A percentile compares a stretch with the other conserved stretches of the same genome.
phyloP scores from a whole-genome alignment of 2,888 invertebrate species.

The Ophioninae sp. region DNA sequence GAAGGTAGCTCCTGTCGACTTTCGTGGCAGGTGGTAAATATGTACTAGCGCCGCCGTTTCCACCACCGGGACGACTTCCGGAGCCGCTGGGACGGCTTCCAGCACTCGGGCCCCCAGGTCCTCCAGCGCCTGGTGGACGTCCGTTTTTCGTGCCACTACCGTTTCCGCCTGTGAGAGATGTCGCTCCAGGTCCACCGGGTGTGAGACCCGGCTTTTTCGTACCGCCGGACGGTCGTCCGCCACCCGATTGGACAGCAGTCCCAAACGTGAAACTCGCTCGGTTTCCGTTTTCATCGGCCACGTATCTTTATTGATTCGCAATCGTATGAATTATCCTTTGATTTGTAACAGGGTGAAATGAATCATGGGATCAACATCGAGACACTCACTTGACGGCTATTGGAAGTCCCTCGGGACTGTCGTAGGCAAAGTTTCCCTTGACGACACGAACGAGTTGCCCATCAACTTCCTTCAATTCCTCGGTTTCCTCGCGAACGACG shows the following conservation, averaged over 20 bases:
- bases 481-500: slow-evolving; percentile 73
- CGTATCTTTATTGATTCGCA: slow-evolving; percentile 69
- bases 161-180: slow-evolving; percentile 47
- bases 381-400: slow-evolving; percentile 75
- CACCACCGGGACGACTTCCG: slow-evolving; percentile 39
- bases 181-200: slow-evolving; percentile 59
- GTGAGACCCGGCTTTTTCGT: slow-evolving; percentile 51
- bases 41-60: slow-evolving; percentile 58
- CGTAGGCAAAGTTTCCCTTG: slow-evolving; percentile 74
- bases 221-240: slow-evolving; percentile 45
- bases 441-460: slow-evolving; percentile 75
- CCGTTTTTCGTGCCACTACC: slow-evolving; percentile 36
- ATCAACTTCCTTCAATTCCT: slow-evolving; percentile 74
- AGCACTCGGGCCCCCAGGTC: slow-evolving; percentile 24
- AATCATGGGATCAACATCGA: background rate
- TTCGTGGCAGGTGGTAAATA: slow-evolving; percentile 72
- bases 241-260: slow-evolving; percentile 65
- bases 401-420: slow-evolving; percentile 79
- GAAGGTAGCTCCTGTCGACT: slow-evolving; percentile 73
- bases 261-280: slow-evolving; percentile 77
- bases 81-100: slow-evolving; percentile 35
- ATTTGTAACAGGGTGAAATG: background rate
- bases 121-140: background rate
- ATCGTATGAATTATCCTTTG: background rate
- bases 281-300: slow-evolving; percentile 78